Evolutionary conservation across 2,888 invertebrate species (phyloP).

Genomic region (Prostheceraeus crozeri): DNA sequence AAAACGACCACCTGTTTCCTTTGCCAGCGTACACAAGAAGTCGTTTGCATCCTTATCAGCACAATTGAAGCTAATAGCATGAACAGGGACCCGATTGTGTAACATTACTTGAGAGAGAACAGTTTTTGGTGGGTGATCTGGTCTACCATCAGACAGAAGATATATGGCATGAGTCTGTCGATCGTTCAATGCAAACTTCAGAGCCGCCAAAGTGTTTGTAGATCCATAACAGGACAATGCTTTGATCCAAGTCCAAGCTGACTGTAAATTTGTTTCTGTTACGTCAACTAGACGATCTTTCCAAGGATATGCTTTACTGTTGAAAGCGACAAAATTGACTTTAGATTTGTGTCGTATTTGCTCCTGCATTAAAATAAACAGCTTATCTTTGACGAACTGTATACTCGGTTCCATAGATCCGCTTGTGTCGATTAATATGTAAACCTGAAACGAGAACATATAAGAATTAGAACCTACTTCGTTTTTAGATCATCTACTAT

Average conservation of each 20-base stretch:
- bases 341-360: constrained; percentile 56
- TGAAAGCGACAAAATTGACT: constrained; percentile 54
- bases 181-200: constrained; percentile 53
- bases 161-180: constrained; percentile 55
- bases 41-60: constrained; percentile 54
- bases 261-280: constrained; percentile 49
- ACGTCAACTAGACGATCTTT: constrained; percentile 53
- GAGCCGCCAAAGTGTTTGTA: constrained; percentile 54
- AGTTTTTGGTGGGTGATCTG: constrained; percentile 56
- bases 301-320: constrained; percentile 50
- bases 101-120: constrained; percentile 55
- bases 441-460: constrained; percentile 47
- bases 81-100: constrained; percentile 53
- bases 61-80: constrained; percentile 58
- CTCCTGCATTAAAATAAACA: constrained; percentile 56
- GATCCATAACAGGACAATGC: constrained; percentile 53
- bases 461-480: too few species aligned
- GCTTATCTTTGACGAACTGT: constrained; percentile 55
- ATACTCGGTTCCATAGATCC: constrained; percentile 55
- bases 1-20: constrained; percentile 53
- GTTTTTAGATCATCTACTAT: too few species aligned
- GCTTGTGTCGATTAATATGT: constrained; percentile 55
- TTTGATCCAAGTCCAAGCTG: constrained; percentile 47
- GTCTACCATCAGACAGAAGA: constrained; percentile 55
- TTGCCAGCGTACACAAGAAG: constrained; percentile 52